Evolutionary conservation across 2,888 invertebrate genomes (phyloP).

Genomic region (Adineta ricciae): DNA sequence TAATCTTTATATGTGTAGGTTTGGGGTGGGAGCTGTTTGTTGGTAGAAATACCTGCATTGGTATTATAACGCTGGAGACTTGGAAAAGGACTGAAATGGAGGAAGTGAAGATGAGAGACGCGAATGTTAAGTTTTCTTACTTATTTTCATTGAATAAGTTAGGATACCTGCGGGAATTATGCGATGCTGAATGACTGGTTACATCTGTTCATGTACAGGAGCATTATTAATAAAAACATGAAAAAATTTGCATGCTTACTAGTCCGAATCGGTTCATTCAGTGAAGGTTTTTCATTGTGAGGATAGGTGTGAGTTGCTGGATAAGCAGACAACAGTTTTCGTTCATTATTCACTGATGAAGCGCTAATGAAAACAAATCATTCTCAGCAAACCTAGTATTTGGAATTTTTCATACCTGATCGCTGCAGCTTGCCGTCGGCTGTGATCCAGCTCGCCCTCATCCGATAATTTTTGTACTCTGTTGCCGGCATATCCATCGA

Average conservation of each 20-base stretch:
- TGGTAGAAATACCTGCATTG: not conserved
- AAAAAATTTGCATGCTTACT: not conserved
- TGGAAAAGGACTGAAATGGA: not conserved
- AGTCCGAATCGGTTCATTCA: not conserved
- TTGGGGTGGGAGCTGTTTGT: not conserved
- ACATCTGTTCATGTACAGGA: not conserved
- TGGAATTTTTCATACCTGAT: not conserved
- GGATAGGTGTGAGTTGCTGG: not conserved
- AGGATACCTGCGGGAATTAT: not conserved
- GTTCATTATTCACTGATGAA: not conserved
- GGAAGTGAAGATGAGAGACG: too few species aligned
- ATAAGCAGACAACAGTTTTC: not conserved
- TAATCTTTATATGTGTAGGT: not conserved
- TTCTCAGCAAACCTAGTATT: not conserved
- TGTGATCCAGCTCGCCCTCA: not conserved
- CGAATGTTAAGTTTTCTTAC: too few species aligned
- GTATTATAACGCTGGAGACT: not conserved
- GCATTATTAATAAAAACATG: not conserved
- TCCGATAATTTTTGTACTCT: not conserved
- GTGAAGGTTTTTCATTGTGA: not conserved
- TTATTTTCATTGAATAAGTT: not conserved
- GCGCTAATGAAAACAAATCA: not conserved
- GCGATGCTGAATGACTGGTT: not conserved
- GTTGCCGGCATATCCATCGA: not conserved
- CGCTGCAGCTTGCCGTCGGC: not conserved